These are phyloP conservation scores for Sarcophilus harrisii DNA, from an alignment of 2,797 vertebrate genomes.

Conservation along the genomic window DNA sequence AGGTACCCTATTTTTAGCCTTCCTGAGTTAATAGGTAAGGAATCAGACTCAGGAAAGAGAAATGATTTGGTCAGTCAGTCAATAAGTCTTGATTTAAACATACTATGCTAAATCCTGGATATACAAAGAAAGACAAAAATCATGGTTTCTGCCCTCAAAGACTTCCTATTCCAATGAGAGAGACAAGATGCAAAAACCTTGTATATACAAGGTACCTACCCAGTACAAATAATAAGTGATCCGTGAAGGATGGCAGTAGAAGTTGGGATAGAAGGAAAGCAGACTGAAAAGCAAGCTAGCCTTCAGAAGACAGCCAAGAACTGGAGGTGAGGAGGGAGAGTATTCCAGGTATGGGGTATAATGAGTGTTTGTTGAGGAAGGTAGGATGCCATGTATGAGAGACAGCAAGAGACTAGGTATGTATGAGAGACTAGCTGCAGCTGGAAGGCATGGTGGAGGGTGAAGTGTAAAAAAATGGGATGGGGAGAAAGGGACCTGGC, in stretches of 20 bases:
- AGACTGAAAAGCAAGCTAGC: not conserved
- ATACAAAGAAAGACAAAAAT: not conserved
- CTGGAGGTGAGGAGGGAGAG: not conserved
- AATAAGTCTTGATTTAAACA: not conserved
- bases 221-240: not conserved
- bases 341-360: not conserved
- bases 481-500: not conserved
- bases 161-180: not conserved
- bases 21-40: slow-evolving; percentile 1
- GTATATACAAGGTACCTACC: not conserved
- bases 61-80: not conserved
- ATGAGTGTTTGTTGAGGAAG: not conserved
- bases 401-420: too few relatives aligned
- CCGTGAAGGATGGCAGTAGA: not conserved
- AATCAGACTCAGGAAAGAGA: not conserved
- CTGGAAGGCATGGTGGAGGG: not conserved
- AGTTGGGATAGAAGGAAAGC: not conserved
- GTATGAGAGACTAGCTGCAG: too few relatives aligned
- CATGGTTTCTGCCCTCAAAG: not conserved
- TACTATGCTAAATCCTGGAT: not conserved
- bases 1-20: not conserved
- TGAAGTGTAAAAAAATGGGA: slow-evolving; percentile 5
- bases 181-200: not conserved
- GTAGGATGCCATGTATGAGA: not conserved
- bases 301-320: not conserved